phyloP scores from a whole-genome alignment of 2,113 vertebrate genomes.

The Prunella fulvescens region DNA sequence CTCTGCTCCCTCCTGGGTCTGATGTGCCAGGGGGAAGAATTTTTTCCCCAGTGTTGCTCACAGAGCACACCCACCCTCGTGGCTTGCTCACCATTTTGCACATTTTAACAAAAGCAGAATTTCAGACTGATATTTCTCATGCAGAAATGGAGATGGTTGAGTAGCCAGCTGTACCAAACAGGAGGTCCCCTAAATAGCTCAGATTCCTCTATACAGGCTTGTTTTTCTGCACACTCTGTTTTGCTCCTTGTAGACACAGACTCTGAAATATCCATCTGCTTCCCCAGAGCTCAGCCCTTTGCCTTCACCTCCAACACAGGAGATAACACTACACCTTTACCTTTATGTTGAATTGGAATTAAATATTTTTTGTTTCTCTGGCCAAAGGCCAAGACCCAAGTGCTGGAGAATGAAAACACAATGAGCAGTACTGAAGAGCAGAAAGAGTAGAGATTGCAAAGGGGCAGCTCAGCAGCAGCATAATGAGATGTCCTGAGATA shows the following conservation, averaged over 20 bases:
- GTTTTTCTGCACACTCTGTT: background rate
- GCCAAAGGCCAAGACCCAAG: background rate
- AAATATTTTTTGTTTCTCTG: background rate
- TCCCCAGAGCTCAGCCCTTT: background rate
- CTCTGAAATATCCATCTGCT: background rate
- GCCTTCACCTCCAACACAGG: background rate
- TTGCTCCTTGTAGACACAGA: background rate
- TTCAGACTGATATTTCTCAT: background rate
- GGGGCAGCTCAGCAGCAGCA: background rate
- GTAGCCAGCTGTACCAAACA: background rate
- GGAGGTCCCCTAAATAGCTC: background rate
- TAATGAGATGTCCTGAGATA: background rate
- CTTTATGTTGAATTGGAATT: background rate
- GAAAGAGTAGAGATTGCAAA: background rate
- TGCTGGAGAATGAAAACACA: background rate
- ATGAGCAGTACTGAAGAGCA: background rate
- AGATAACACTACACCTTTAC: background rate
- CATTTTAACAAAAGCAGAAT: background rate
- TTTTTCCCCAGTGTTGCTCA: background rate
- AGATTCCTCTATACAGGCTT: background rate
- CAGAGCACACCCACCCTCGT: background rate
- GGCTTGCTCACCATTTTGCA: background rate
- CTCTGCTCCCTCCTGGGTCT: background rate
- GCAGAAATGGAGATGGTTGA: background rate
- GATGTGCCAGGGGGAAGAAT: rapidly evolving